Evolutionary conservation across 2,113 vertebrate species (phyloP).

Genomic region (Laticauda laticaudata): DNA sequence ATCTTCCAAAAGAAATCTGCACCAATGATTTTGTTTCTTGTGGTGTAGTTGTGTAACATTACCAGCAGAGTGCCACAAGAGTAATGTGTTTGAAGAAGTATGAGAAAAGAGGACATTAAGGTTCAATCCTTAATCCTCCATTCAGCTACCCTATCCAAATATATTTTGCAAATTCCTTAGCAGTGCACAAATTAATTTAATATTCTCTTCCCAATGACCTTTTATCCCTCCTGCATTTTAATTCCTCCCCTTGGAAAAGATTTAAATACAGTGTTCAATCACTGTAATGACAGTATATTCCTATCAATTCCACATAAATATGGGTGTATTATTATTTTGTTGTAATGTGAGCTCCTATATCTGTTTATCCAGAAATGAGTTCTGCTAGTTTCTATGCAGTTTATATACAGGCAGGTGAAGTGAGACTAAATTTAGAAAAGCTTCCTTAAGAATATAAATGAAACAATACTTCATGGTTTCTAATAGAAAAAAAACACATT

Average conservation of each 20-base stretch:
- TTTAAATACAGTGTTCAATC: not conserved
- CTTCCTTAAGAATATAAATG: not conserved
- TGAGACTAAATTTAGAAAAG: not conserved
- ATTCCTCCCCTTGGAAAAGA: not conserved
- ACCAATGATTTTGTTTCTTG: not conserved
- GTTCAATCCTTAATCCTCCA: not conserved
- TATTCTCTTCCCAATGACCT: not conserved
- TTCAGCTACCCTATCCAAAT: not conserved
- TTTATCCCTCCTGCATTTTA: not conserved
- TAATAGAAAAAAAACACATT: not conserved
- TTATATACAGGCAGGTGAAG: not conserved
- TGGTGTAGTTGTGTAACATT: not conserved
- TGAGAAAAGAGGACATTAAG: not conserved
- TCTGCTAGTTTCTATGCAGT: not conserved
- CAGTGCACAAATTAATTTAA: not conserved
- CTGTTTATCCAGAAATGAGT: not conserved
- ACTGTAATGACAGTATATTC: not conserved
- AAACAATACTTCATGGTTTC: not conserved
- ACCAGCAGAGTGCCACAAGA: not conserved
- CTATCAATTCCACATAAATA: not conserved
- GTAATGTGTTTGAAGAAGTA: too few relatives aligned
- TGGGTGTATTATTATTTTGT: not conserved
- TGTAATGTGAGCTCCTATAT: not conserved
- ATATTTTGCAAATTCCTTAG: not conserved
- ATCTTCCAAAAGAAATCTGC: not conserved